Percentiles rank a stretch among this genome's conserved stretches.
Conservation (phyloP, 2,113 vertebrate genomes). For the Nansenia antarctica region DNA sequence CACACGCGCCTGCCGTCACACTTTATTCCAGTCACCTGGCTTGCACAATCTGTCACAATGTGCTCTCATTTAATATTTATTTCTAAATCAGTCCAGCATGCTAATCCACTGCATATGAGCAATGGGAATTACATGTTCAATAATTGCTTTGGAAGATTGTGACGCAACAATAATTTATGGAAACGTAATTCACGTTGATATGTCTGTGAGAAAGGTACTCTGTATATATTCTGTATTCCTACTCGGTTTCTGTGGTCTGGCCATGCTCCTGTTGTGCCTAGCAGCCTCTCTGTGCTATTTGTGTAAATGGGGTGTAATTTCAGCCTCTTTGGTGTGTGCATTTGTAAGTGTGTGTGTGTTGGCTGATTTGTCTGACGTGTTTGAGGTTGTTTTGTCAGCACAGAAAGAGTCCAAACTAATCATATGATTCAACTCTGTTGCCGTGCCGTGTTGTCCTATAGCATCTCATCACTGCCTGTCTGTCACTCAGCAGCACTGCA, state of each 20-base stretch:
- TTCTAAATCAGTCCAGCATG: no score
- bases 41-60: slow-evolving; percentile 40
- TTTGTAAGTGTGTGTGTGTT: not conserved
- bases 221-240: not conserved
- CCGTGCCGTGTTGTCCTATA: slow-evolving; percentile 33
- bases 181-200: not conserved
- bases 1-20: not conserved
- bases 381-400: slow-evolving; percentile 41
- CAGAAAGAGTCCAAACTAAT: slow-evolving; percentile 34
- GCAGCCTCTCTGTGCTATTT: slow-evolving; percentile 48
- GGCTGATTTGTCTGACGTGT: slow-evolving; percentile 7
- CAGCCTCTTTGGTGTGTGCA: slow-evolving; percentile 34
- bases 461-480: slow-evolving; percentile 31
- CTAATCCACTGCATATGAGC: not conserved
- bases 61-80: not conserved
- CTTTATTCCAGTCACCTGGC: slow-evolving; percentile 41
- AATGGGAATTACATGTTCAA: not conserved
- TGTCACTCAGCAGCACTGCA: slow-evolving; percentile 28
- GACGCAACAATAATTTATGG: not conserved
- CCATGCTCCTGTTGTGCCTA: slow-evolving; percentile 9
- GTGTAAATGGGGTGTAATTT: slow-evolving; percentile 68
- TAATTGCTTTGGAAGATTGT: not conserved
- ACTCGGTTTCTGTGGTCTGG: slow-evolving; percentile 15
- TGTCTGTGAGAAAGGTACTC: not conserved
- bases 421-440: slow-evolving; percentile 45